Conservation (phyloP, 2,888 invertebrate genomes). For the Cotesia congregata region DNA sequence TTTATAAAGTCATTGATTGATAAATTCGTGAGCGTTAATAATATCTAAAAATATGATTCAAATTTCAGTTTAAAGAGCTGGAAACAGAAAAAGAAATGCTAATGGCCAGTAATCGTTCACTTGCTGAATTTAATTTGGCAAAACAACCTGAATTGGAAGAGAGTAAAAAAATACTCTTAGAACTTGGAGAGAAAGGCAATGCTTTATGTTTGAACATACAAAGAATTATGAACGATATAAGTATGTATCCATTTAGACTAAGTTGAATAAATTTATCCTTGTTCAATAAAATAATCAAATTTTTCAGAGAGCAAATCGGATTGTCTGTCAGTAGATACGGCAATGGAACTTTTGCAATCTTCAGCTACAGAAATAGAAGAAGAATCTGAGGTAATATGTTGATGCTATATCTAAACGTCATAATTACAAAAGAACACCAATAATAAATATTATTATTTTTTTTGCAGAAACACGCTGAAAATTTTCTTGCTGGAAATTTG, state of each 20-base stretch:
- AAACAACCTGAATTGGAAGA: constrained; percentile 87
- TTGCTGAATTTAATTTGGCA: constrained; percentile 92
- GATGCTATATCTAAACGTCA: not conserved
- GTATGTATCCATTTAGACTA: constrained; percentile 72
- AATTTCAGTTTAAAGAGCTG: constrained; percentile 81
- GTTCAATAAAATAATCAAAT: not conserved
- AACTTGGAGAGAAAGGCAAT: constrained; percentile 79
- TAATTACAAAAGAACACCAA: not conserved
- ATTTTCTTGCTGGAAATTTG: constrained; percentile 83
- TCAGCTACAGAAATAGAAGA: constrained; percentile 95
- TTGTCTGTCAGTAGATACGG: constrained; percentile 86
- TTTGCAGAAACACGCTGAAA: constrained; percentile 78
- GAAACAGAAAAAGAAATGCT: constrained; percentile 89
- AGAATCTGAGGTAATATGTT: constrained; percentile 80
- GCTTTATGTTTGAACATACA: constrained; percentile 79
- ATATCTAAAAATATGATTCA: constrained; percentile 16
- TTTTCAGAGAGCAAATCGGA: constrained; percentile 81
- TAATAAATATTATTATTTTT: no score
- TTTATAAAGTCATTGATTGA: constrained; percentile 38
- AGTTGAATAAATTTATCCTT: not conserved
- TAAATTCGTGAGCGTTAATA: not conserved
- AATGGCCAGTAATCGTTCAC: constrained; percentile 88
- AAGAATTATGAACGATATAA: constrained; percentile 82
- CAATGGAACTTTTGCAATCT: constrained; percentile 89
- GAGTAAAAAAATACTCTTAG: constrained; percentile 79